phyloP scores from a whole-genome alignment of 2,888 invertebrate species.

The Exocentrus adspersus region DNA sequence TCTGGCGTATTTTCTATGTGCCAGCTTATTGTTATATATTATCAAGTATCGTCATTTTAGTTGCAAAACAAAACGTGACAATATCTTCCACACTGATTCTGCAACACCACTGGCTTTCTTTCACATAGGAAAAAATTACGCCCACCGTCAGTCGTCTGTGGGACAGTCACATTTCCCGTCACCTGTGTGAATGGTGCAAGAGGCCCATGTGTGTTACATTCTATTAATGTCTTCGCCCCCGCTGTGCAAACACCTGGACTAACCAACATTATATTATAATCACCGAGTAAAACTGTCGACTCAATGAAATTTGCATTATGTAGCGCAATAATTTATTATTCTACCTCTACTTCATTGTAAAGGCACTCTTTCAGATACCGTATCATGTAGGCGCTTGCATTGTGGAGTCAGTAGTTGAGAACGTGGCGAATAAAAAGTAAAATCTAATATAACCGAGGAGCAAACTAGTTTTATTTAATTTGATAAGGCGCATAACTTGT shows the following conservation, averaged over 20 bases:
- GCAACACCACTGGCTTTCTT: not conserved
- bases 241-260: constrained; percentile 30
- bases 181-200: constrained; percentile 16
- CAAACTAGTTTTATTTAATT: too few relatives aligned
- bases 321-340: not conserved
- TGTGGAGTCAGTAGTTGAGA: too few relatives aligned
- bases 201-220: constrained; percentile 12
- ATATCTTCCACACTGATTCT: not conserved
- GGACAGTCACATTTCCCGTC: constrained; percentile 9
- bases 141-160: constrained; percentile 10
- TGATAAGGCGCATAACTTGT: too few relatives aligned
- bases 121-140: not conserved
- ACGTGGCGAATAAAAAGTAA: too few relatives aligned
- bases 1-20: too few relatives aligned
- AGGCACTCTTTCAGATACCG: not conserved
- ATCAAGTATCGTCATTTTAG: too few relatives aligned
- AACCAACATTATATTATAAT: constrained; percentile 23
- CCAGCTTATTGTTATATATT: too few relatives aligned
- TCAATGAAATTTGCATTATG: constrained; percentile 2
- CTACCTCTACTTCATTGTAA: constrained; percentile 15
- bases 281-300: constrained; percentile 14
- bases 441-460: too few relatives aligned
- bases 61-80: not conserved
- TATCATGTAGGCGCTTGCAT: too few relatives aligned
- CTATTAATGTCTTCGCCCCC: constrained; percentile 31